Conservation (phyloP, 1,140 invertebrate genomes). For the Lethrus apterus region DNA sequence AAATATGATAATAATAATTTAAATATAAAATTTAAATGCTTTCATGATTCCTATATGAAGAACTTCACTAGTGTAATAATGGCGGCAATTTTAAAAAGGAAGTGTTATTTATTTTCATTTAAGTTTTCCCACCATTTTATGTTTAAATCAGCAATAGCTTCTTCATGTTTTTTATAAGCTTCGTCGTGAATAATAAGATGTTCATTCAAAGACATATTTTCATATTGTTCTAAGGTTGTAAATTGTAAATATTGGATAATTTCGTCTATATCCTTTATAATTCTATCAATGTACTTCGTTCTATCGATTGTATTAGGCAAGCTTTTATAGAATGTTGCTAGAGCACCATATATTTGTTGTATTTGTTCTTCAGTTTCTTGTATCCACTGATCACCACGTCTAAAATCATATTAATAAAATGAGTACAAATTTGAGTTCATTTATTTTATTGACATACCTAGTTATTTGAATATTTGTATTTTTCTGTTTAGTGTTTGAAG, state of each 20-base stretch:
- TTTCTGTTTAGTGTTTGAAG: neutral
- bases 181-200: neutral
- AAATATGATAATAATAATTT: no score
- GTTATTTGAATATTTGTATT: neutral
- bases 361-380: neutral
- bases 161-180: constrained; percentile 1
- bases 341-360: neutral
- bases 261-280: constrained; percentile 4
- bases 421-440: neutral
- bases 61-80: no score
- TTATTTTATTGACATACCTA: neutral
- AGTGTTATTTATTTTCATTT: constrained; percentile 4
- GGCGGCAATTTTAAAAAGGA: no score
- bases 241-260: neutral
- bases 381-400: neutral
- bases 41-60: no score
- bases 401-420: neutral
- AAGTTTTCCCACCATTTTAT: constrained; percentile 14
- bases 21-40: no score
- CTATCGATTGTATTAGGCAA: neutral
- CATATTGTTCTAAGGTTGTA: neutral
- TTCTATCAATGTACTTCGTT: neutral
- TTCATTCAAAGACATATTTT: neutral
- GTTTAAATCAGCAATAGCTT: neutral
- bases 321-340: constrained; percentile 7